Percentiles rank a stretch among this genome's conserved stretches.
Evolutionary conservation across 2,888 invertebrate species (phyloP).

Genomic region (Agrochola litura): DNA sequence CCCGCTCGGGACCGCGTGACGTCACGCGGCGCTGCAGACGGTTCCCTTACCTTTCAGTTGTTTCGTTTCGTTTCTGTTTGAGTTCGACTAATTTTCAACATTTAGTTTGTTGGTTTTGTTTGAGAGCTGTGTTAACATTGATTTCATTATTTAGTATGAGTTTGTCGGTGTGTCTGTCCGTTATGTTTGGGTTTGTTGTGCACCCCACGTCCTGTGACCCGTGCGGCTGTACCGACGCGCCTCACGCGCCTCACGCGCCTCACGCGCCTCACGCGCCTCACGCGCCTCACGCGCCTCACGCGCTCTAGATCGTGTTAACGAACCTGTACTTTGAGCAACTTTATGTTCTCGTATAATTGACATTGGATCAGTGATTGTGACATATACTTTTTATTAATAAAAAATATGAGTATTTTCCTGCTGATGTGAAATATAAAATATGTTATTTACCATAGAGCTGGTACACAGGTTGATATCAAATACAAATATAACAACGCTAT

Average conservation of each 20-base stretch:
- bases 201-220: slow-evolving; percentile 63
- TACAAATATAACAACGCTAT: neutral
- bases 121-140: slow-evolving; percentile 72
- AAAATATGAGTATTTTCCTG: too few species aligned
- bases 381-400: neutral
- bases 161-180: slow-evolving; percentile 76
- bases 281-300: neutral
- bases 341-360: slow-evolving; percentile 52
- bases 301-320: neutral
- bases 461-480: neutral
- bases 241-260: too few species aligned
- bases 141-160: slow-evolving; percentile 73
- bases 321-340: slow-evolving; percentile 30
- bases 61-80: slow-evolving; percentile 68
- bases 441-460: neutral
- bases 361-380: slow-evolving; percentile 55
- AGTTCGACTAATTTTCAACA: slow-evolving; percentile 69
- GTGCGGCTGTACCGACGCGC: neutral
- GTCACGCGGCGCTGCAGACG: slow-evolving; percentile 69
- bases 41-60: slow-evolving; percentile 66
- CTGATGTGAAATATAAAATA: neutral
- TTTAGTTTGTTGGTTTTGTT: slow-evolving; percentile 66
- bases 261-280: too few species aligned
- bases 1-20: neutral
- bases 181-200: slow-evolving; percentile 81